These are phyloP conservation scores for Dasysyrphus albostriatus DNA, from an alignment of 2,888 invertebrate species.

Conservation along the genomic window DNA sequence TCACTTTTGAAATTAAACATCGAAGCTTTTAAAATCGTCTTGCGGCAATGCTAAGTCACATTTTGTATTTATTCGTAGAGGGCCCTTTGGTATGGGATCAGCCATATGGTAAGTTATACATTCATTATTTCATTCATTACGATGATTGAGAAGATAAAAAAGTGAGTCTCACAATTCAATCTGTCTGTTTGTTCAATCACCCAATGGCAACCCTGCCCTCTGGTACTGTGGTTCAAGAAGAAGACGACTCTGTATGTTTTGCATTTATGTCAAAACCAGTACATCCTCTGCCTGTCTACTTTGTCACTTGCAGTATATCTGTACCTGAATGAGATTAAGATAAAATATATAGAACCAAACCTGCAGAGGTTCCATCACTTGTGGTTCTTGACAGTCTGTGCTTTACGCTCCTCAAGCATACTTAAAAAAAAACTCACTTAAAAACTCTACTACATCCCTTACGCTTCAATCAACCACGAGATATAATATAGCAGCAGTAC, in stretches of 20 bases:
- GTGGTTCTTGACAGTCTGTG: conserved; percentile 27
- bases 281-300: conserved; percentile 49
- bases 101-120: too few relatives aligned
- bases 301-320: conserved; percentile 57
- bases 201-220: not conserved
- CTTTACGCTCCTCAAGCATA: conserved; percentile 23
- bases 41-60: too few relatives aligned
- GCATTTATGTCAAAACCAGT: conserved; percentile 63
- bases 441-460: conserved; percentile 67
- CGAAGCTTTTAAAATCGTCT: too few relatives aligned
- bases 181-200: too few relatives aligned
- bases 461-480: conserved; percentile 68
- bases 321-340: conserved; percentile 64
- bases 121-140: too few relatives aligned
- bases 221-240: not conserved
- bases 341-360: conserved; percentile 28
- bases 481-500: conserved; percentile 6
- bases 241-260: conserved; percentile 47
- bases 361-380: conserved; percentile 6
- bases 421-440: conserved; percentile 63
- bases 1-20: too few relatives aligned
- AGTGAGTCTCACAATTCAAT: too few relatives aligned
- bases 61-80: too few relatives aligned
- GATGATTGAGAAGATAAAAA: too few relatives aligned
- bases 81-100: too few relatives aligned